Conservation (phyloP, 2,888 invertebrate genomes). For the Andrena haemorrhoa region DNA sequence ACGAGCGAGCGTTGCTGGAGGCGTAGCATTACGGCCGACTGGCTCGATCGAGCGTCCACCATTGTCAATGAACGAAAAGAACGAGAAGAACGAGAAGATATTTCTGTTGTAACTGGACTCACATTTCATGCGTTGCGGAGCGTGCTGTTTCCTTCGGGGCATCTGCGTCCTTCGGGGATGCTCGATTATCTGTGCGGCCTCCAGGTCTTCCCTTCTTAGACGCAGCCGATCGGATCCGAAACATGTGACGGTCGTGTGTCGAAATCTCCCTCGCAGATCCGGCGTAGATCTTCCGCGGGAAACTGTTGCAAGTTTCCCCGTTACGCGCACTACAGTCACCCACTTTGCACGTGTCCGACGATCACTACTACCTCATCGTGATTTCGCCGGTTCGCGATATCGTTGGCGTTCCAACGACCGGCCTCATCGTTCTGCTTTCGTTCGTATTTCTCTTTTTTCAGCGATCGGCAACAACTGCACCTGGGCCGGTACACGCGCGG, state of each 20-base stretch:
- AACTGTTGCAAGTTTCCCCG: conserved; percentile 44
- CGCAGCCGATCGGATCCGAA: conserved; percentile 60
- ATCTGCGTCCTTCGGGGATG: conserved; percentile 82
- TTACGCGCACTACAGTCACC: conserved; percentile 62
- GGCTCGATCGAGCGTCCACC: not conserved
- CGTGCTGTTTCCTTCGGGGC: conserved; percentile 87
- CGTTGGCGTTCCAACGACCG: not conserved
- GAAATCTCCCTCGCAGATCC: conserved; percentile 46
- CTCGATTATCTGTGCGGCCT: conserved; percentile 75
- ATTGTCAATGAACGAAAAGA: not conserved
- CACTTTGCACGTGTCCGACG: conserved; percentile 64
- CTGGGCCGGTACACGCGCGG: conserved; percentile 9
- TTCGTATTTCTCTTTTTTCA: not conserved
- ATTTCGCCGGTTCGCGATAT: conserved; percentile 38
- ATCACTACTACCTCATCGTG: conserved; percentile 72
- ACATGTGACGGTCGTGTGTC: conserved; percentile 54
- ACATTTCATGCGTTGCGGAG: conserved; percentile 87
- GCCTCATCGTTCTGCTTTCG: conserved; percentile 1
- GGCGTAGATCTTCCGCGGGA: conserved; percentile 52
- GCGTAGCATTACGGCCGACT: too few species aligned
- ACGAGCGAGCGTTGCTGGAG: too few species aligned
- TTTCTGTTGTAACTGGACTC: conserved; percentile 74
- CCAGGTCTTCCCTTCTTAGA: conserved; percentile 74
- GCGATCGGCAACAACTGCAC: not conserved
- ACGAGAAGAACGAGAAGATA: not conserved